Evolutionary conservation across 2,113 vertebrate genomes (phyloP).

Genomic region (Polypterus bichir): DNA sequence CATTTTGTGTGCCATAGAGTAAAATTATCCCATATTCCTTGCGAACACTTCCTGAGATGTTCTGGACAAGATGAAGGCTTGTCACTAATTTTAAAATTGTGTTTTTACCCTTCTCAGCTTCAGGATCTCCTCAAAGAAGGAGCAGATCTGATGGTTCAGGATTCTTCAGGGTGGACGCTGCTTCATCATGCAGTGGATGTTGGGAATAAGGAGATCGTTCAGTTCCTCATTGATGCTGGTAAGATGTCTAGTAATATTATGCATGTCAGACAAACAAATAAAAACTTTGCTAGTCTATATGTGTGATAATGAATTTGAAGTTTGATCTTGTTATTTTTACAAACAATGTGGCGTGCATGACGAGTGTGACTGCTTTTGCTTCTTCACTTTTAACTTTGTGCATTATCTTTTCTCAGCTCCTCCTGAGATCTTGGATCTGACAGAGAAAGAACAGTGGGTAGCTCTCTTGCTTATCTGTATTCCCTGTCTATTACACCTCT

Average conservation of each 20-base stretch:
- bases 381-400: neutral
- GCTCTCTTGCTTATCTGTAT: neutral
- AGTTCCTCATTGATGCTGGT: slow-evolving; percentile 81
- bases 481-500: neutral
- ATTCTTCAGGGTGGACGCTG: slow-evolving; percentile 59
- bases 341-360: no score
- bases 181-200: slow-evolving; percentile 72
- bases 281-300: no score
- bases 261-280: no score
- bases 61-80: no score
- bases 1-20: no score
- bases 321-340: no score
- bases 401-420: slow-evolving; percentile 48
- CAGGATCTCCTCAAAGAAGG: slow-evolving; percentile 71
- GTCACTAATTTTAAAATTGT: no score
- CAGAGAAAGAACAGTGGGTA: slow-evolving; percentile 78
- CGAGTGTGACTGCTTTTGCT: neutral
- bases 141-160: slow-evolving; percentile 58
- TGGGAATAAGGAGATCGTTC: slow-evolving; percentile 82
- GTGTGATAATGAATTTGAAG: no score
- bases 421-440: slow-evolving; percentile 71
- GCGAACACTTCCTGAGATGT: no score
- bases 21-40: no score
- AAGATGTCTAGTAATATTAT: slow-evolving; percentile 16
- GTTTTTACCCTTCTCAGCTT: slow-evolving; percentile 49